Percentiles rank a stretch among this genome's conserved stretches.
Conservation (phyloP, 1,140 invertebrate genomes). For the Belonocnema kinseyi region DNA sequence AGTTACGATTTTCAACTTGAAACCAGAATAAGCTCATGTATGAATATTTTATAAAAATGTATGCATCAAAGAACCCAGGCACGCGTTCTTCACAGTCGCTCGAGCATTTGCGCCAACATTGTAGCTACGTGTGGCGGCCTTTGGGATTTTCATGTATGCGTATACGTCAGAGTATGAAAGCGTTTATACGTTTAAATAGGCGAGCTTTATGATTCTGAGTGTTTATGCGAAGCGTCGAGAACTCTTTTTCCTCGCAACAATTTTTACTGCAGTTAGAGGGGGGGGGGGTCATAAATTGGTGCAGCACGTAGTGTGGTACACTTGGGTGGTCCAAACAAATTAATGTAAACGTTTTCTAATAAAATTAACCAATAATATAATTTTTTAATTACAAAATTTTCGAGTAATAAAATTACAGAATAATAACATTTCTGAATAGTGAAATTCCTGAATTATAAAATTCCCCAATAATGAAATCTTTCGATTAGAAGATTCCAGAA, state of each 20-base stretch:
- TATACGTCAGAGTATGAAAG: neutral
- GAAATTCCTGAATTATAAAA: too few species aligned
- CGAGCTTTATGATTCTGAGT: slow-evolving; percentile 23
- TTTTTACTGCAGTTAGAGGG: slow-evolving; percentile 3
- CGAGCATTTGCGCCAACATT: slow-evolving; percentile 35
- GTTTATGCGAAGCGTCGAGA: slow-evolving; percentile 9
- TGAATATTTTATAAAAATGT: slow-evolving; percentile 60
- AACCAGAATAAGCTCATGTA: slow-evolving; percentile 19
- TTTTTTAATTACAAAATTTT: too few species aligned
- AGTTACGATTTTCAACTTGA: slow-evolving; percentile 44
- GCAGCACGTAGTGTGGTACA: too few species aligned
- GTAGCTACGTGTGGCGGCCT: neutral
- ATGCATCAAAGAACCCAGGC: slow-evolving; percentile 44
- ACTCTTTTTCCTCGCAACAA: neutral
- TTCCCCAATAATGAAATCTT: too few species aligned
- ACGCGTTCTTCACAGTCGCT: slow-evolving; percentile 50
- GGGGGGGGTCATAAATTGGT: too few species aligned
- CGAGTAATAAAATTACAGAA: too few species aligned
- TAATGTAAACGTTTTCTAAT: too few species aligned
- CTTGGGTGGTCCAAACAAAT: too few species aligned
- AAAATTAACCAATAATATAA: too few species aligned
- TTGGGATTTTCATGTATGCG: neutral
- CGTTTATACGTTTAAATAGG: slow-evolving; percentile 5
- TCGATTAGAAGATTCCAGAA: too few species aligned
- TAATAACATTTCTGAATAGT: too few species aligned